Conservation (phyloP, 2,797 vertebrate species). For the Notamacropus eugenii region DNA sequence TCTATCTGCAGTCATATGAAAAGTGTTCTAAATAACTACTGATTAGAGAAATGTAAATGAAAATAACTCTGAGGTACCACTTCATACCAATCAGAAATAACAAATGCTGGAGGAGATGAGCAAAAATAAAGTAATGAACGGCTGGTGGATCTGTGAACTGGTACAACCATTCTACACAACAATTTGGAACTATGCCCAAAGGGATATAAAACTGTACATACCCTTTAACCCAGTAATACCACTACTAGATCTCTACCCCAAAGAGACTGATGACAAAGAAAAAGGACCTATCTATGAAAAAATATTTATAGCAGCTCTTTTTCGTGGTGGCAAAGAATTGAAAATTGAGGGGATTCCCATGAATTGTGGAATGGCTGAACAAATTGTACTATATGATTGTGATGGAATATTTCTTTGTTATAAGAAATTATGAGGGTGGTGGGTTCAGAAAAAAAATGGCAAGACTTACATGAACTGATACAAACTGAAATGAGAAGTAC, state of each 20-base stretch:
- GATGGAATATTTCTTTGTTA: background rate
- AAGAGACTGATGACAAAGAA: no score
- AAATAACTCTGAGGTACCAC: background rate
- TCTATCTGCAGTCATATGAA: background rate
- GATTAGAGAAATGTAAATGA: background rate
- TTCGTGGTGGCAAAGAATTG: background rate
- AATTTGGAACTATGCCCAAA: background rate
- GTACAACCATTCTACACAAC: background rate
- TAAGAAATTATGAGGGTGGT: background rate
- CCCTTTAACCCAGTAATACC: background rate
- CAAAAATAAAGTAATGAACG: background rate
- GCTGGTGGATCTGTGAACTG: background rate
- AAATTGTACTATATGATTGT: background rate
- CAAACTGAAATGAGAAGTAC: background rate
- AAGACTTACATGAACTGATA: background rate
- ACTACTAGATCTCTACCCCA: background rate
- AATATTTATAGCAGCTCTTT: background rate
- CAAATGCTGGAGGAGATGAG: background rate
- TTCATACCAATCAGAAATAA: background rate
- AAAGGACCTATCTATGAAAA: background rate
- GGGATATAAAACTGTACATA: background rate
- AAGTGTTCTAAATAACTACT: background rate
- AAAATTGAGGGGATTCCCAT: background rate
- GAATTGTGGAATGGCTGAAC: no score
- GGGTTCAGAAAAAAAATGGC: background rate